A percentile compares a stretch with the other conserved stretches of the same genome.
Conservation (phyloP, 2,888 invertebrate species). For the Plusia festucae region DNA sequence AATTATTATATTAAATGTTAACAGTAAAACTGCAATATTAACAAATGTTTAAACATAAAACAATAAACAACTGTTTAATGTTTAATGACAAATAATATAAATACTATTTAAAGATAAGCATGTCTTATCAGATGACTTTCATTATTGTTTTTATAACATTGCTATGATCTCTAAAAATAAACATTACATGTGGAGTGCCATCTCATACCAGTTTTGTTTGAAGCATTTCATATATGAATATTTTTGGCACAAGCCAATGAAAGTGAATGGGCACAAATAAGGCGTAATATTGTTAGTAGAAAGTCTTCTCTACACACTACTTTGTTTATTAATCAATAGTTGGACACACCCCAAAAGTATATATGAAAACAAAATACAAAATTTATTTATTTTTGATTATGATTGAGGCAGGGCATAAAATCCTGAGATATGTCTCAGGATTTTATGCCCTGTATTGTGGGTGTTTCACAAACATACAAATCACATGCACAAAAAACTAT, state of each 20-base stretch:
- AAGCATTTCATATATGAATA: background rate
- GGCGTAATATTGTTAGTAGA: background rate
- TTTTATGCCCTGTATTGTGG: too few relatives aligned
- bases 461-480: too few relatives aligned
- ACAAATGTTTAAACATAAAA: too few relatives aligned
- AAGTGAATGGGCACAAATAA: background rate
- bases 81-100: background rate
- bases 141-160: background rate
- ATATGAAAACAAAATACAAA: background rate
- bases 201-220: background rate
- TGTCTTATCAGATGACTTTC: slow-evolving; percentile 7
- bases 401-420: too few relatives aligned
- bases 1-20: slow-evolving; percentile 1
- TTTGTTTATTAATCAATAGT: background rate
- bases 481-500: too few relatives aligned
- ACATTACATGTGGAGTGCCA: background rate
- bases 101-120: background rate
- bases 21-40: background rate
- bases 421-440: too few relatives aligned
- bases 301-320: background rate
- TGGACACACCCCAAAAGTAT: slow-evolving; percentile 1
- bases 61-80: background rate
- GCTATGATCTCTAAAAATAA: background rate
- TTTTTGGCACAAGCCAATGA: background rate
- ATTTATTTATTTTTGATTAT: too few relatives aligned